Conservation (phyloP, 2,888 invertebrate genomes). For the Agonopterix alstromeriana region DNA sequence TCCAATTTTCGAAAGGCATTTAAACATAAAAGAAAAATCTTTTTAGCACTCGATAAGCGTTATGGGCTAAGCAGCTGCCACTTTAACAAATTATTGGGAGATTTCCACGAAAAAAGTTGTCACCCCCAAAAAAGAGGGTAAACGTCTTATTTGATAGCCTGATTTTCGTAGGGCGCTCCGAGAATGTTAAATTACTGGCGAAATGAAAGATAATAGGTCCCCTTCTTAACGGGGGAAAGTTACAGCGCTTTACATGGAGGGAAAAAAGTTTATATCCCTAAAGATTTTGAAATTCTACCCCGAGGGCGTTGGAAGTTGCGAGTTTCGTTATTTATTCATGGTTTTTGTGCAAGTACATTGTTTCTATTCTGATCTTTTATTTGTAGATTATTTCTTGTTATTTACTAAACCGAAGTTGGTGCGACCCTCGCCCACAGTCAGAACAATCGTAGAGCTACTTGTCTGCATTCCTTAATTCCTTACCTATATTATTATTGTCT, state of each 20-base stretch:
- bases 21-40: constrained; percentile 22
- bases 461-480: no score
- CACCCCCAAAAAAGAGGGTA: constrained; percentile 56
- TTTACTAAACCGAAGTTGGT: neutral
- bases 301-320: constrained; percentile 37
- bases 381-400: constrained; percentile 7
- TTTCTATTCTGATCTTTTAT: constrained; percentile 5
- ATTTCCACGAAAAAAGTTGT: constrained; percentile 68
- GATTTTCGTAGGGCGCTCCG: constrained; percentile 61
- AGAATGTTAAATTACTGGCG: constrained; percentile 73
- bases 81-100: constrained; percentile 74
- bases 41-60: constrained; percentile 61
- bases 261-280: constrained; percentile 62
- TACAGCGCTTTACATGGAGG: constrained; percentile 42
- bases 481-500: no score
- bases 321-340: constrained; percentile 69
- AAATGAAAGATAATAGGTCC: constrained; percentile 74
- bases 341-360: constrained; percentile 27
- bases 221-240: constrained; percentile 57
- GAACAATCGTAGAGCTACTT: no score
- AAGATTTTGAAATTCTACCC: constrained; percentile 63
- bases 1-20: constrained; percentile 15
- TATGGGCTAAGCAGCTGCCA: constrained; percentile 70
- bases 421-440: no score
- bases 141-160: constrained; percentile 69